phyloP scores from a whole-genome alignment of 1,140 invertebrate genomes.

The Myzus persicae region DNA sequence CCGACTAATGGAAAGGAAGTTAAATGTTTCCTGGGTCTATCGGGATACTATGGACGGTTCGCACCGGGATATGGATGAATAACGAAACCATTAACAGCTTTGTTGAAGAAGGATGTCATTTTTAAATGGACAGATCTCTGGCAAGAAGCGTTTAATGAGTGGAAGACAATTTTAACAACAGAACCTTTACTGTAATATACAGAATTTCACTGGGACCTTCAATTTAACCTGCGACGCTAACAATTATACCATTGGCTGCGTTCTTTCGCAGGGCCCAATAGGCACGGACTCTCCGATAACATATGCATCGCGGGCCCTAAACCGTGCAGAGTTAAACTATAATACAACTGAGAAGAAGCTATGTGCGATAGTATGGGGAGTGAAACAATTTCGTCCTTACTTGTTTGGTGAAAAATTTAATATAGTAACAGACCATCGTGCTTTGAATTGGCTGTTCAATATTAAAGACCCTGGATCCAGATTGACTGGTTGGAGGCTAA shows the following conservation, averaged over 20 bases:
- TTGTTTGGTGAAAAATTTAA: neutral
- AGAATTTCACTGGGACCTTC: neutral
- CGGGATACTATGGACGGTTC: neutral
- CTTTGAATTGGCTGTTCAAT: neutral
- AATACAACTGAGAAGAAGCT: neutral
- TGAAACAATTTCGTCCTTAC: no score
- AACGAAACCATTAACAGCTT: slow-evolving; percentile 61
- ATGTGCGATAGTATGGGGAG: neutral
- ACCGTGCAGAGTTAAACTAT: neutral
- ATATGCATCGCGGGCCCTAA: neutral
- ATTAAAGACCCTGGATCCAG: neutral
- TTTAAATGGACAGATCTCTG: neutral
- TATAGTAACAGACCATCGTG: neutral
- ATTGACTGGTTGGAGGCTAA: neutral
- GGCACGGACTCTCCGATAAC: neutral
- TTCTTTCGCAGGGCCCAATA: neutral
- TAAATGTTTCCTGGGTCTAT: neutral
- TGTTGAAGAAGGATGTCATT: slow-evolving; percentile 59
- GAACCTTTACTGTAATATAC: neutral
- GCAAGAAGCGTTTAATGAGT: neutral
- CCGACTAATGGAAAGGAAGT: neutral
- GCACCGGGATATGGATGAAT: slow-evolving; percentile 19
- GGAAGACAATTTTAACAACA: neutral
- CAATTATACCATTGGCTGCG: neutral
- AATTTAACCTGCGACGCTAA: neutral